These are phyloP conservation scores for Cecidostiba fungosa DNA, from an alignment of 2,888 invertebrate species.

Conservation along the genomic window DNA sequence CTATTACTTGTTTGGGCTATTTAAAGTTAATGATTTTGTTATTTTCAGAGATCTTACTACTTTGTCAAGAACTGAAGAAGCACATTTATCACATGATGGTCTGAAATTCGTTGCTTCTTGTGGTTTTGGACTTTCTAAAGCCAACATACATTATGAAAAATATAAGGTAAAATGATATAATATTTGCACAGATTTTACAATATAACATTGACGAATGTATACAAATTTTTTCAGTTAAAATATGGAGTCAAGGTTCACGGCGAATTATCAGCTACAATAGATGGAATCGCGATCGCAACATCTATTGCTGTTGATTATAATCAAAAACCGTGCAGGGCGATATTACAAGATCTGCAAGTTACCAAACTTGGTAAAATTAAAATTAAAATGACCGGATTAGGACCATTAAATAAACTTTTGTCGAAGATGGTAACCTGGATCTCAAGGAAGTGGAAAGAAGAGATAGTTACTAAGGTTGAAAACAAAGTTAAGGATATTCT, in stretches of 20 bases:
- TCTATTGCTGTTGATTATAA: conserved; percentile 64
- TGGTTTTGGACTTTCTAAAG: conserved; percentile 65
- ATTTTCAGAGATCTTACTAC: conserved; percentile 68
- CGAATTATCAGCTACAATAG: conserved; percentile 58
- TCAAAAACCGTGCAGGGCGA: conserved; percentile 61
- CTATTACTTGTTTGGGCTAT: not conserved
- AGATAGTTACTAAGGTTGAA: conserved; percentile 63
- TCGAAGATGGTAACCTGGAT: conserved; percentile 63
- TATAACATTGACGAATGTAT: conserved; percentile 2
- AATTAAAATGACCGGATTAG: conserved; percentile 61
- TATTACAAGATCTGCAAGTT: conserved; percentile 51
- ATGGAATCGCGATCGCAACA: conserved; percentile 61
- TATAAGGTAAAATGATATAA: conserved; percentile 65
- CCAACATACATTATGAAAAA: conserved; percentile 63
- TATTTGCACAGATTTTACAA: not conserved
- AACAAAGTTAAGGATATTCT: conserved; percentile 27
- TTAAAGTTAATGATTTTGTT: not conserved
- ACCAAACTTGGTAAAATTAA: conserved; percentile 27
- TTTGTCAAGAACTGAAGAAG: conserved; percentile 65
- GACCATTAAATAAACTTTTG: conserved; percentile 55
- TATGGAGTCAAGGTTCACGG: conserved; percentile 64
- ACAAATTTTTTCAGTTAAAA: conserved; percentile 61
- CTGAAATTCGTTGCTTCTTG: conserved; percentile 62
- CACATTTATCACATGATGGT: conserved; percentile 62
- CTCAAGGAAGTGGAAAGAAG: conserved; percentile 61